Evolutionary conservation across 64 coral and sea anemone genomes (phyloP).

Genomic region (Astreopora myriophthalma): DNA sequence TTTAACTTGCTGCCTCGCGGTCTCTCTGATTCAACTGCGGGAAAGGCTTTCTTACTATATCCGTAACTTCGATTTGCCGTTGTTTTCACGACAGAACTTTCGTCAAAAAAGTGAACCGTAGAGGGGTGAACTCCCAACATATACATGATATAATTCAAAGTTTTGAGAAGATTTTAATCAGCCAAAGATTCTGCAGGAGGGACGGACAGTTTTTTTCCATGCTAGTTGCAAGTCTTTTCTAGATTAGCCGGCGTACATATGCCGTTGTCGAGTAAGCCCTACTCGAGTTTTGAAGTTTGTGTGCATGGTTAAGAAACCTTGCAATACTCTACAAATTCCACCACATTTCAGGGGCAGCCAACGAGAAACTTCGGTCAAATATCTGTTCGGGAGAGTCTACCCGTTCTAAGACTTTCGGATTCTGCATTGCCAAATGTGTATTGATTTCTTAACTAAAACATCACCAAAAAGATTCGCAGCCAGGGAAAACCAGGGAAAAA

Average conservation of each 20-base stretch:
- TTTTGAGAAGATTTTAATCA: slow-evolving; percentile 49
- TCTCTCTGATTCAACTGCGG: neutral
- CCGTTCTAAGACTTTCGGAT: too few species aligned
- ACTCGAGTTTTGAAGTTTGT: slow-evolving; percentile 12
- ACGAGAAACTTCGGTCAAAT: too few species aligned
- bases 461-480: too few species aligned
- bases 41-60: neutral
- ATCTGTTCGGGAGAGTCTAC: too few species aligned
- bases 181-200: slow-evolving; percentile 30
- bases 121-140: slow-evolving; percentile 62
- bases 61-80: slow-evolving; percentile 32
- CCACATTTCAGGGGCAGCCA: neutral
- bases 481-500: too few species aligned
- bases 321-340: slow-evolving; percentile 64
- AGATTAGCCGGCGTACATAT: slow-evolving; percentile 41
- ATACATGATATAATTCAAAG: slow-evolving; percentile 59
- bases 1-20: too few species aligned
- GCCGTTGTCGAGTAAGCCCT: slow-evolving; percentile 39
- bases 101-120: slow-evolving; percentile 48
- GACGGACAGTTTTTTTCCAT: slow-evolving; percentile 50
- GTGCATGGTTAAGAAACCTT: slow-evolving; percentile 38
- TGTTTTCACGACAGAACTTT: slow-evolving; percentile 50
- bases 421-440: too few species aligned
- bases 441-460: too few species aligned
- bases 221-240: slow-evolving; percentile 50